Evolutionary conservation across 2,888 invertebrate species (phyloP), one percentile per base, ranked within the genome.

Genomic region (Scaptomyza tumidula): DNA sequence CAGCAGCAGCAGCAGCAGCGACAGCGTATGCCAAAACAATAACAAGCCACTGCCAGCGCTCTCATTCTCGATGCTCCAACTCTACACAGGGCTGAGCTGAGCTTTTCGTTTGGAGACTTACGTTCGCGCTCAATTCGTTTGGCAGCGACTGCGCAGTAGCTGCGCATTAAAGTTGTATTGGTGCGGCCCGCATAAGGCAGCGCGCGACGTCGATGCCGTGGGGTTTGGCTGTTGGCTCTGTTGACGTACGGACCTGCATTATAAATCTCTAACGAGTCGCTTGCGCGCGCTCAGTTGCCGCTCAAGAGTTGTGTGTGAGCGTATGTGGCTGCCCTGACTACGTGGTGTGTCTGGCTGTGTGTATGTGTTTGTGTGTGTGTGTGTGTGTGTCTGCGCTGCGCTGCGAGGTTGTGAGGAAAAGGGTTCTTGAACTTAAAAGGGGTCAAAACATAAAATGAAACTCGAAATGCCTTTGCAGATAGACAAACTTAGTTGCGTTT

Each of bases 341-440:
- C 49, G 61, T 56, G 50, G 14, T 39, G 52, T 35, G 33, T 57
- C 35, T 33, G 37, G 39, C 16, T 53, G 37, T 48, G 43, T 43
- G 50, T 48, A 14, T 56, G 44, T 54, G 49, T 48, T 43, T 43
- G 50, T 48, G 16, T 56, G 41, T 54, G 53, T 45, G 53, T 56
- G 53, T 59, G 66, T 49, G 44, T 44, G 55, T 48, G 67, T 24
- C 24, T 24, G 24, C 24, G 24, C 37, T 53, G 37, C 37, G 37
- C 37, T 49, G 48, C 66, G 71, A 70, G 71, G 78, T 75, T 84
- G 87, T 74, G 87, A 85, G 87, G 80, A 90, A 90, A 90, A 90
- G 90, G 90, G 90, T 90, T 90, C 90, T 90, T 90, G 90, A 90
- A 90, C 90, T 90, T 90, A 90, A 90, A 90, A 89, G 90, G 89